Conservation (phyloP, 1,140 invertebrate genomes). For the Lithobius niger region DNA sequence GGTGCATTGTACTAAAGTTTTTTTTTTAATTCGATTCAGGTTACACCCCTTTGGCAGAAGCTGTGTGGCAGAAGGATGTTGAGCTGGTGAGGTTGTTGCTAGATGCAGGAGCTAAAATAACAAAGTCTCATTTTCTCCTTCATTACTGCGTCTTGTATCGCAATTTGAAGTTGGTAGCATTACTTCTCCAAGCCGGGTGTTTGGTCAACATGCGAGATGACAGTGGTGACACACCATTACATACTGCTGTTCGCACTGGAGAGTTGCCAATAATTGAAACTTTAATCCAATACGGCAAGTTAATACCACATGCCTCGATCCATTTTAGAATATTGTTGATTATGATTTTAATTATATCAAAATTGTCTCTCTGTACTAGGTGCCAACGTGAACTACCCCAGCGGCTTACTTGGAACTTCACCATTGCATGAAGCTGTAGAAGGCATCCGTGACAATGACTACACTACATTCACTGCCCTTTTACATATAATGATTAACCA, state of each 20-base stretch:
- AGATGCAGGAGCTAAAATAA: slow-evolving; percentile 39
- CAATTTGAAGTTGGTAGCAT: slow-evolving; percentile 30
- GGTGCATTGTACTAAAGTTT: too few species aligned
- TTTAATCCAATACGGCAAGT: slow-evolving; percentile 36
- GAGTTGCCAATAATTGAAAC: slow-evolving; percentile 37
- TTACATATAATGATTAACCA: slow-evolving; percentile 34
- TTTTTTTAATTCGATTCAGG: slow-evolving; percentile 26
- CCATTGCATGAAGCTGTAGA: slow-evolving; percentile 39
- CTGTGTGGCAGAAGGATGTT: slow-evolving; percentile 36
- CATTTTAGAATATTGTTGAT: background rate
- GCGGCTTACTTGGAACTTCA: slow-evolving; percentile 40
- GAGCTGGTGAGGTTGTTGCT: slow-evolving; percentile 33
- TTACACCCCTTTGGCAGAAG: slow-evolving; percentile 39
- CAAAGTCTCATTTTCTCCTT: slow-evolving; percentile 38
- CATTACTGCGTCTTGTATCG: slow-evolving; percentile 37
- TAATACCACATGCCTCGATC: too few species aligned
- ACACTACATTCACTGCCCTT: slow-evolving; percentile 31
- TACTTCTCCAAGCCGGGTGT: slow-evolving; percentile 34
- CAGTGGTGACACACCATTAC: slow-evolving; percentile 43
- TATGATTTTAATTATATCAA: background rate
- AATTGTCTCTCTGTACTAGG: slow-evolving; percentile 33
- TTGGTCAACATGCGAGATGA: slow-evolving; percentile 31
- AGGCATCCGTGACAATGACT: slow-evolving; percentile 21
- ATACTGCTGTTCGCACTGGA: slow-evolving; percentile 42
- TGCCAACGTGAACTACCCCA: slow-evolving; percentile 40